phyloP scores from a whole-genome alignment of 2,888 invertebrate species.

The Apotomis capreana region DNA sequence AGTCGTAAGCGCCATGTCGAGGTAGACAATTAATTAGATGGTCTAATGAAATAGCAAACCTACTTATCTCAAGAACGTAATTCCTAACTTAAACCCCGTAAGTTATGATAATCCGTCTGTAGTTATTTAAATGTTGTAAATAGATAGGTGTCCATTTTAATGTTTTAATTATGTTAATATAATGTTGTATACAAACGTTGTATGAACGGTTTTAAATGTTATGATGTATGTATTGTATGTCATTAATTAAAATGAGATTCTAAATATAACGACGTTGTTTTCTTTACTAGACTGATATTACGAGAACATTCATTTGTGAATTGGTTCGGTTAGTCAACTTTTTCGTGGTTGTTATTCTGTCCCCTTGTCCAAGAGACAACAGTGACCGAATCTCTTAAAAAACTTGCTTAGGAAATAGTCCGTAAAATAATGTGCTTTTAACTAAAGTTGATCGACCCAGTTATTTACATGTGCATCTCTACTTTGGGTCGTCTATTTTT shows the following conservation, averaged over 20 bases:
- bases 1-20: background rate
- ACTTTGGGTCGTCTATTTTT: too few species aligned
- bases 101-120: constrained; percentile 52
- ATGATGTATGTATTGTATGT: constrained; percentile 64
- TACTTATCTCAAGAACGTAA: constrained; percentile 32
- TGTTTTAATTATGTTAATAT: constrained; percentile 49
- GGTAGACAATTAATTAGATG: constrained; percentile 3
- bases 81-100: constrained; percentile 37
- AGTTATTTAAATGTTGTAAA: constrained; percentile 50
- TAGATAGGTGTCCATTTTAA: constrained; percentile 49
- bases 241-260: constrained; percentile 71
- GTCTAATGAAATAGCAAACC: constrained; percentile 20
- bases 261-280: constrained; percentile 51
- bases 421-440: too few species aligned
- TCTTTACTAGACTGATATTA: constrained; percentile 45
- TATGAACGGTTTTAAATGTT: constrained; percentile 69
- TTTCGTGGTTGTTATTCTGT: too few species aligned
- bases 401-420: too few species aligned
- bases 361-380: too few species aligned
- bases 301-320: too few species aligned
- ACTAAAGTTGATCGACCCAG: too few species aligned
- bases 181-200: constrained; percentile 55
- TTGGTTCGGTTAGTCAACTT: too few species aligned
- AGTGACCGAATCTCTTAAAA: too few species aligned
- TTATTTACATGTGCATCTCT: too few species aligned